Conservation (phyloP, 2,113 vertebrate genomes). For the Syngnathoides biaculeatus region DNA sequence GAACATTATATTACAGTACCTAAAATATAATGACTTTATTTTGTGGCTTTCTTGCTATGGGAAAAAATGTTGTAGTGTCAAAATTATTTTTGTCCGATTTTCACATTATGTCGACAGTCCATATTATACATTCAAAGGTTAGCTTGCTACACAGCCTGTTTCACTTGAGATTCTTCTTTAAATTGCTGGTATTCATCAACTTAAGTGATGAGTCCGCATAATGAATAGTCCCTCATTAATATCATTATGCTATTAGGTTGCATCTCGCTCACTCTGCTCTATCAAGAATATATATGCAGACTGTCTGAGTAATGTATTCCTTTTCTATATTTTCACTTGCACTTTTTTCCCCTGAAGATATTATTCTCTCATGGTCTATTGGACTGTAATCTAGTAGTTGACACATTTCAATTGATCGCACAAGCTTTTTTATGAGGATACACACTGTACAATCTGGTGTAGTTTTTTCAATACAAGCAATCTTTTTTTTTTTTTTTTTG, state of each 20-base stretch:
- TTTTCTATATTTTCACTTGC: not conserved
- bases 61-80: conserved; percentile 22
- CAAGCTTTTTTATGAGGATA: too few relatives aligned
- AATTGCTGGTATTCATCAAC: conserved; percentile 70
- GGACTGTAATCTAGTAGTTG: not conserved
- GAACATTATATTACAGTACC: conserved; percentile 17
- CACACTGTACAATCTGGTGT: not conserved
- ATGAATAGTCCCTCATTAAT: conserved; percentile 68
- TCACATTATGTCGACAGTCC: conserved; percentile 23
- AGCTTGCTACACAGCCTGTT: conserved; percentile 54
- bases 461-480: too few relatives aligned
- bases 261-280: conserved; percentile 23
- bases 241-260: conserved; percentile 61
- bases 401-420: not conserved
- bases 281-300: conserved; percentile 17
- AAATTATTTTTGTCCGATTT: conserved; percentile 19
- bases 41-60: not conserved
- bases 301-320: not conserved
- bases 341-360: not conserved
- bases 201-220: conserved; percentile 65
- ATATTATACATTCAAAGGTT: conserved; percentile 59
- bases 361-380: not conserved
- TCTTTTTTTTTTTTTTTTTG: too few relatives aligned
- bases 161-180: conserved; percentile 58
- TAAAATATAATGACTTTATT: conserved; percentile 1